Base-by-base conservation (phyloP, 2,113 vertebrate species). In the Thinocorus orbignyianus region DNA sequence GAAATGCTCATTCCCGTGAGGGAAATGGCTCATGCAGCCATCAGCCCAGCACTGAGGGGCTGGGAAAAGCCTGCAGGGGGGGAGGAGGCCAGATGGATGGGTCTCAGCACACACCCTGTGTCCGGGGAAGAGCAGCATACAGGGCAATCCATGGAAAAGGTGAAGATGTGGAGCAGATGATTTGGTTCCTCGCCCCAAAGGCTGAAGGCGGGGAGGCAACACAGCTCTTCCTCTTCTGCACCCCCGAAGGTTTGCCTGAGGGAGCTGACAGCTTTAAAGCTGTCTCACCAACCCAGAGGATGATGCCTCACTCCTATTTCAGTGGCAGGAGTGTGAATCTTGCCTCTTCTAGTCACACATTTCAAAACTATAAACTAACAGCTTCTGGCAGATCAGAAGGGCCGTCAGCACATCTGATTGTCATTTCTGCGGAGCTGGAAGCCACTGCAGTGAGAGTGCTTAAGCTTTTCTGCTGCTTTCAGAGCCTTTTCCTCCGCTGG, bases 381-480 rank as follows among this genome's bases (percentile, higher is more conserved):
- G 31, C 62, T 86, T 82, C 86, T 91, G 91, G 69, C 92, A 92
- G 88, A 85, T 85, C 84, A 81, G 83, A 91, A 85, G 48, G 48
- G 65, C 81, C 28, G 2, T 89, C 80, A 88, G 80, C 72, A 91
- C 77, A 87, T 91, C 73, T 78, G 72, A 89, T 11, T 81, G 84
- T 89, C 86, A 89, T 69, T 86, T 93, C 44, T 44, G 61, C 52
- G 72, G 77, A 86, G 55, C 35, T 92, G 51, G 26, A 81, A 90
- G 66, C 22, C 46, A 51, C 42, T 60, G 64, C 26, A 79, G 64
- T 57, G 51, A 86, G 89, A 93, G 10, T 9, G 49, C 35, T 71
- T 42, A 26, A 84, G 65, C 31, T 64, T 65, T 74, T 85, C 90
- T 90, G 39, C 60, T 84, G 64, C 77, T 78, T 84, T 93, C 74